These are phyloP conservation scores for Corythornis vintsioides DNA, from an alignment of 2,113 vertebrate species.

Conservation along the genomic window DNA sequence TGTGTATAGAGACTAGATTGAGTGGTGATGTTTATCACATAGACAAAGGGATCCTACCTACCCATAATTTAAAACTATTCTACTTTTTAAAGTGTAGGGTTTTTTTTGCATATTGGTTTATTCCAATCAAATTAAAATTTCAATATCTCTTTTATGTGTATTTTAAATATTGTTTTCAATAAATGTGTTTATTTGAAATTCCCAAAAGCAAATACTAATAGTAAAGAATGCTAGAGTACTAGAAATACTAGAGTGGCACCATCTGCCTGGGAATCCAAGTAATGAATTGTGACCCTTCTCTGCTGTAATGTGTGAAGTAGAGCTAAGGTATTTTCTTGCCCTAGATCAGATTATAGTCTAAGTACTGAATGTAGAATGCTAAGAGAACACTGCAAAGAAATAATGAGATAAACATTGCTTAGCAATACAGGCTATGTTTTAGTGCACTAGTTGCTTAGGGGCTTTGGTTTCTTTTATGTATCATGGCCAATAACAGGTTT, in stretches of 20 bases:
- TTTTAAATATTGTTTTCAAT: not conserved
- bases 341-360: not conserved
- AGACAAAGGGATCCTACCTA: not conserved
- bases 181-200: not conserved
- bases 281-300: not conserved
- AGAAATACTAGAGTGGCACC: not conserved
- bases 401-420: not conserved
- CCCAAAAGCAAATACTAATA: not conserved
- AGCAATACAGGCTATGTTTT: not conserved
- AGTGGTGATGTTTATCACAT: not conserved
- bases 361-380: not conserved
- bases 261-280: not conserved
- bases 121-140: not conserved
- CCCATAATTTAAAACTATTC: not conserved
- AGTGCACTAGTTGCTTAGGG: not conserved
- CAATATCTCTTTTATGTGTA: not conserved
- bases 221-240: not conserved
- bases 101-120: not conserved
- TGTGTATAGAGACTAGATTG: not conserved
- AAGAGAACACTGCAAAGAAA: not conserved
- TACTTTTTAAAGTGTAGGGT: not conserved
- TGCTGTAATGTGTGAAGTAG: not conserved
- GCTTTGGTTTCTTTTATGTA: slow-evolving; percentile 39
- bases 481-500: slow-evolving; percentile 35
- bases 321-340: not conserved